Evolutionary conservation across 1,140 invertebrate species (phyloP), one percentile per base, ranked within the genome.

Genomic region (Hylyphantes graminicola): DNA sequence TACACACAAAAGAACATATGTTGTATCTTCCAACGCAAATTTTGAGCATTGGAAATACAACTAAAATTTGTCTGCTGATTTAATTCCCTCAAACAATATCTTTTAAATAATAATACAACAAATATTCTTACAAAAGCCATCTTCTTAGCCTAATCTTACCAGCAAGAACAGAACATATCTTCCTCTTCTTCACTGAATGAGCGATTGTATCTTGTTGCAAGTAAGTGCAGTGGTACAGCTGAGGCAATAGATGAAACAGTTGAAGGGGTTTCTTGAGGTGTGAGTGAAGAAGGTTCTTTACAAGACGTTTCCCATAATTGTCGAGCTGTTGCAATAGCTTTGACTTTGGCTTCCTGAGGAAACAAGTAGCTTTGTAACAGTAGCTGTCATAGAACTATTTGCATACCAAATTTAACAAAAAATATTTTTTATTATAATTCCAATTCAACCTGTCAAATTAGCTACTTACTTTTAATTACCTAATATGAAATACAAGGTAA

Each of bases 161-260:
- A 85, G 63, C 59, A 85, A 9, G 82, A 85, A 61, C 82, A 85
- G 59, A 85, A 85, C 53, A 77, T 59, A 72, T 77, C 82, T 61
- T 85, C 82, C 54, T 85, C 82, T 54, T 85, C 82, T 61, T 85
- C 82, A 72, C 82, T 85, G 48, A 85, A 85, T 11, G 82, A 85
- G 19, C 61, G 82, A 35, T 35, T 68, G 55, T 74, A 85, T 70
- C 82, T 76, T 21, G 73, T 53, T 13, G 82, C 82, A 17, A 85
- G 55, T 53, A 85, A 70, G 19, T 85, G 82, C 74, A 85, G 54
- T 15, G 82, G 82, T 21, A 85, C 82, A 50, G 82, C 82, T 51
- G 82, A 85, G 51, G 82, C 73, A 21, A 77, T 76, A 21, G 82
- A 77, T 57, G 82, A 85, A 59, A 55, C 54, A 59, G 82, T 70